Evolutionary conservation across 1,140 invertebrate species (phyloP), one percentile per base, ranked within the genome.

Genomic region (Streblospio benedicti): DNA sequence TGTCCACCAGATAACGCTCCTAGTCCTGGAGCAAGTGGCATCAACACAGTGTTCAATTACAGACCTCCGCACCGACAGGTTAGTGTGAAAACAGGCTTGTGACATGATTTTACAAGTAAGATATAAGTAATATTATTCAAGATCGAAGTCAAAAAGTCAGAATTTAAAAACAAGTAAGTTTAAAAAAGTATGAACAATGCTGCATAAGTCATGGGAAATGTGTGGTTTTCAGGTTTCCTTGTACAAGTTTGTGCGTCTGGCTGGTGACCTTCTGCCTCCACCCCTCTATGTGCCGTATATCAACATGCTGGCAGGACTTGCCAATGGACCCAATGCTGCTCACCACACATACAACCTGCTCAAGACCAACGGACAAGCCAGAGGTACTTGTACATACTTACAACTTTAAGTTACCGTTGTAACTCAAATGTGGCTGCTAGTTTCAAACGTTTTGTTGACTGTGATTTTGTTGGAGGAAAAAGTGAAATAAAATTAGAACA

Each of bases 161-260:
- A n/a, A n/a, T n/a, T n/a, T n/a, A n/a, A n/a, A n/a, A n/a, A n/a
- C n/a, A n/a, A n/a, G n/a, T n/a, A n/a, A n/a, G n/a, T n/a, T n/a
- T n/a, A n/a, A n/a, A n/a, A n/a, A n/a, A n/a, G n/a, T n/a, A n/a
- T n/a, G n/a, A n/a, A n/a, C n/a, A n/a, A n/a, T n/a, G n/a, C n/a
- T n/a, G n/a, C n/a, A n/a, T n/a, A n/a, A n/a, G n/a, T n/a, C n/a
- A n/a, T n/a, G n/a, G n/a, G n/a, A n/a, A n/a, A n/a, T n/a, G n/a
- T n/a, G n/a, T n/a, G n/a, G n/a, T n/a, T 61, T 69, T 14, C 83
- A 89, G 68, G 85, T 90, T 18, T 86, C 87, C 0, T 79, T 96
- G 6, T 91, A 89, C 75, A 96, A 95, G 79, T 94, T 96, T 76
- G 85, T 96, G 2, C 82, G 90, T 4, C 80, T 91, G 54, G 87